A percentile compares a stretch with the other conserved stretches of the same genome.
Conservation (phyloP, 30 jellyfish, hydroid and myxozoan genomes). For the Sanderia malayensis region DNA sequence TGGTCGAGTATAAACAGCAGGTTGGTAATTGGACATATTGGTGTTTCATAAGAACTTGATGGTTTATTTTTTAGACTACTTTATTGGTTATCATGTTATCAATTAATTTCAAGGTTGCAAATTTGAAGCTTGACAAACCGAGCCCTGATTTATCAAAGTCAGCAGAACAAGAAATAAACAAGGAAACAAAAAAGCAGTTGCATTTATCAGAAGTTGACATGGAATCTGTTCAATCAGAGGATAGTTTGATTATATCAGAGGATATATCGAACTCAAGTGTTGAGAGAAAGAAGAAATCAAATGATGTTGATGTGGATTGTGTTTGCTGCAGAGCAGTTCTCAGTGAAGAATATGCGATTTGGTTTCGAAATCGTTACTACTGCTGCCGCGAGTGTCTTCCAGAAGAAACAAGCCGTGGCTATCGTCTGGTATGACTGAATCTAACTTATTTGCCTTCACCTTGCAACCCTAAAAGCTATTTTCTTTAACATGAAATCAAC, state of each 20-base stretch:
- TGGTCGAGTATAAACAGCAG: constrained; percentile 56
- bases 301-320: constrained; percentile 49
- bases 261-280: not conserved
- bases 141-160: too few species aligned
- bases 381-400: constrained; percentile 74
- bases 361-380: constrained; percentile 58
- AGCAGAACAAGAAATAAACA: not conserved
- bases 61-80: too few species aligned
- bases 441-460: too few species aligned
- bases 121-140: too few species aligned
- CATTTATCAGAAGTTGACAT: not conserved
- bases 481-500: too few species aligned
- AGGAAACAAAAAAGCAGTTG: too few species aligned
- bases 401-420: constrained; percentile 62
- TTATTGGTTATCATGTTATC: too few species aligned
- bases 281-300: constrained; percentile 18
- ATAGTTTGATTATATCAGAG: not conserved
- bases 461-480: too few species aligned
- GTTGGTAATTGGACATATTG: too few species aligned
- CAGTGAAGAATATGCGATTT: constrained; percentile 47
- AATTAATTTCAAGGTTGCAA: too few species aligned
- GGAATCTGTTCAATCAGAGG: not conserved
- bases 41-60: too few species aligned
- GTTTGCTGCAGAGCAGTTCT: constrained; percentile 54
- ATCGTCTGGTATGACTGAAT: constrained; percentile 60